Percentiles rank a stretch among this genome's conserved stretches.
Conservation (phyloP, 2,113 vertebrate genomes). For the Malaclemys terrapin region DNA sequence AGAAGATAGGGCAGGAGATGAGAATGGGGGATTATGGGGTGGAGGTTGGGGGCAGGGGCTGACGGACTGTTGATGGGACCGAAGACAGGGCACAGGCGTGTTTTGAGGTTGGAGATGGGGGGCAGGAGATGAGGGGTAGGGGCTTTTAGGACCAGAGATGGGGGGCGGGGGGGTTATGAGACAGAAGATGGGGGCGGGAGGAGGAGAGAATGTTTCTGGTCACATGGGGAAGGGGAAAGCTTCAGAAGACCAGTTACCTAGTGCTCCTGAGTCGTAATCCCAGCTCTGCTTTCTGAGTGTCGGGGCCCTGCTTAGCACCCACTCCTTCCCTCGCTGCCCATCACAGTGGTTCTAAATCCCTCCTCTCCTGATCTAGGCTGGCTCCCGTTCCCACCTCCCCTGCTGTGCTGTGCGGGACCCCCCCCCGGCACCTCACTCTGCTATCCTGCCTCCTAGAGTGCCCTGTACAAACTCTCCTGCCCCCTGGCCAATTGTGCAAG, state of each 20-base stretch:
- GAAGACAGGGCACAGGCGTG: too few species aligned
- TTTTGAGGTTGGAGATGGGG: background rate
- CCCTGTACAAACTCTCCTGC: background rate
- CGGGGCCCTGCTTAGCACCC: background rate
- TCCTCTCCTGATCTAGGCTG: too few species aligned
- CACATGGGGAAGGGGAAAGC: background rate
- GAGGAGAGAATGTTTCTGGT: background rate
- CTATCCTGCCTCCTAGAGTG: background rate
- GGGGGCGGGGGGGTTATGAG: background rate
- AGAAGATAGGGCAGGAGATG: too few species aligned
- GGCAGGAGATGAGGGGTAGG: background rate
- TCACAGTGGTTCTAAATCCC: background rate
- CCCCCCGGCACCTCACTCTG: background rate
- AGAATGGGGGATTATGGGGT: too few species aligned
- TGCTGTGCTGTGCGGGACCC: background rate
- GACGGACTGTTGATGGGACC: too few species aligned
- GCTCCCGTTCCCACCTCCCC: too few species aligned
- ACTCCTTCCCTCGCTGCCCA: background rate
- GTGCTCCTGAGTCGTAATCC: background rate
- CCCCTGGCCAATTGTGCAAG: background rate
- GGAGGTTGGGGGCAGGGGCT: too few species aligned
- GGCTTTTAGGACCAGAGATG: too few species aligned
- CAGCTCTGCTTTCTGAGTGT: background rate
- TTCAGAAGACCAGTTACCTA: background rate
- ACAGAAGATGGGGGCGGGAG: background rate